Base-by-base conservation (phyloP, 2,888 invertebrate genomes). In the Xylota sylvarum region DNA sequence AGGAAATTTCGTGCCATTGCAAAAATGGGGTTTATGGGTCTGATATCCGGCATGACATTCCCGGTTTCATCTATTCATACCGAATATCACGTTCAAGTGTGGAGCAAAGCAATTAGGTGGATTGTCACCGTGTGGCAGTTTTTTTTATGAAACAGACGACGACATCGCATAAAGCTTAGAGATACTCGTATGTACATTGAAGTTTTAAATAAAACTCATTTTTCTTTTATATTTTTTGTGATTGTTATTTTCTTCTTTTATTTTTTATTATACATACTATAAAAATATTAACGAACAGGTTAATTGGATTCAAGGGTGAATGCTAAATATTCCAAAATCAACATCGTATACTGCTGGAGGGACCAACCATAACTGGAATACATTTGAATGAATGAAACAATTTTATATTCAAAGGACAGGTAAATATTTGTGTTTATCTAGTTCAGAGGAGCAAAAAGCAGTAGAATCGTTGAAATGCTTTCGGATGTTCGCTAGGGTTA, bases 61-160 rank as follows among this genome's bases (percentile, higher is more conserved):
- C 55, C 32, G 43, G 43, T 52, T 60, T 32, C 30, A 56, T 52
- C 19, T 7, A 65, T 32, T 40, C 35, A 35, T 64, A 65, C 27
- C 56, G 27, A 74, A 76, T 35, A 80, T 80, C 84, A 85, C 80
- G 74, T 80, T 60, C 74, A 40, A 80, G 65, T 46, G 56, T 14
- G 74, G 80, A 80, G 70, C 74, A 76, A 70, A 70, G 80, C 80
- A 85, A 80, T 85, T 80, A 70, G 64, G 32, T 58, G 43, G 64
- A 80, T 85, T 80, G 80, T 84, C 79, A 79, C 43, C 27, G 23
- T 10, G 46, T 46, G 48, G 23, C 23, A 4, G 40, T 35, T 23
- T 58, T 23, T 58, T 46, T 46, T 19, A 5, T 23, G 12, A n/a
- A 78, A 55, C 19, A 27, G 27, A 60, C 19, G 73, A 37, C 37